These are phyloP conservation scores for Teinopalpus imperialis DNA, from an alignment of 2,888 invertebrate species.

Conservation along the genomic window DNA sequence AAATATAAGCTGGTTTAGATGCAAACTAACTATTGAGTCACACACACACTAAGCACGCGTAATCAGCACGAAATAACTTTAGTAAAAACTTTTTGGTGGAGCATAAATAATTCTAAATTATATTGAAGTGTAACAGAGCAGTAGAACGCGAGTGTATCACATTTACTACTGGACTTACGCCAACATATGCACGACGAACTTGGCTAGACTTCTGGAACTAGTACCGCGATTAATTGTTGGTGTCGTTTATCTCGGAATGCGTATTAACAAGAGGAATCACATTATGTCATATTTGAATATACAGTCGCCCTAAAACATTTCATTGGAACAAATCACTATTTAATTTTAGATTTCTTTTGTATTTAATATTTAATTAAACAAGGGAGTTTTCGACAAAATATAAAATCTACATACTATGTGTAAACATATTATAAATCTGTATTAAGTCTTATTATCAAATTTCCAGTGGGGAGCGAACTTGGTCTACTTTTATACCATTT, in stretches of 20 bases:
- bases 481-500: slow-evolving; percentile 9
- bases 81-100: background rate
- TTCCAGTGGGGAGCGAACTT: slow-evolving; percentile 11
- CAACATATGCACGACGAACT: slow-evolving; percentile 15
- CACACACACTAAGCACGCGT: background rate
- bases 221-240: slow-evolving; percentile 12
- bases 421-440: no score
- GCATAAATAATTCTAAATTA: slow-evolving; percentile 19
- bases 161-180: slow-evolving; percentile 17
- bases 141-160: background rate
- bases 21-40: no score
- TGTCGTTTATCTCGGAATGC: slow-evolving; percentile 11
- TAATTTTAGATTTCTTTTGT: no score
- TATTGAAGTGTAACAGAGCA: slow-evolving; percentile 21
- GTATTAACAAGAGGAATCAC: slow-evolving; percentile 11
- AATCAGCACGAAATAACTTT: slow-evolving; percentile 2
- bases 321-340: no score
- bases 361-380: no score
- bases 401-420: no score
- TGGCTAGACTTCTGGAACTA: slow-evolving; percentile 16
- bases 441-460: no score
- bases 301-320: no score
- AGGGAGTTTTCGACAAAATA: no score
- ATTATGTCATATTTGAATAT: background rate
- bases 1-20: no score